These are phyloP conservation scores for Enteromius trimaculatus DNA, from an alignment of 2,797 vertebrate genomes.

Conservation along the genomic window DNA sequence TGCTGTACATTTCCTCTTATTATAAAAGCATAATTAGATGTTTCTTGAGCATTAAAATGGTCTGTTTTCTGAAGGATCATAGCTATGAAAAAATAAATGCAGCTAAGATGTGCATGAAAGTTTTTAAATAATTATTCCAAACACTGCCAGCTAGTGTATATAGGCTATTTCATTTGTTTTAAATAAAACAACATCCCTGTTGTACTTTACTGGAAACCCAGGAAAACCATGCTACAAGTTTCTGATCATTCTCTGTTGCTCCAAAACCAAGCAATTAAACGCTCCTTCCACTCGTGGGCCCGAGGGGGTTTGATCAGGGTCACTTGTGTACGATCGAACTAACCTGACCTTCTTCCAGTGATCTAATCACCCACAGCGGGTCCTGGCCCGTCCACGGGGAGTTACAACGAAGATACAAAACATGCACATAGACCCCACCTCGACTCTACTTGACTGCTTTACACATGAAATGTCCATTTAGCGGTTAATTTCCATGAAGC, in stretches of 20 bases:
- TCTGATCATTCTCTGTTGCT: slow-evolving; percentile 43
- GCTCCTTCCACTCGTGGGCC: not conserved
- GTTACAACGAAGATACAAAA: slow-evolving; percentile 22
- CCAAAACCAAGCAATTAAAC: slow-evolving; percentile 41
- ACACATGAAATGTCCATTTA: slow-evolving; percentile 49
- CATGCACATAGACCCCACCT: not conserved
- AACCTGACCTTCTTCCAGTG: slow-evolving; percentile 74
- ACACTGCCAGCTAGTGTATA: not conserved
- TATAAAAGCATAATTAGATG: not conserved
- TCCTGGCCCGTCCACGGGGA: slow-evolving; percentile 20
- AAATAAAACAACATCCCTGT: not conserved
- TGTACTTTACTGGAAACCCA: not conserved
- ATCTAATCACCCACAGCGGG: slow-evolving; percentile 69
- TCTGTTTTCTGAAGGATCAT: not conserved
- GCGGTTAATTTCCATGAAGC: slow-evolving; percentile 56
- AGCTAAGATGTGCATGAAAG: not conserved
- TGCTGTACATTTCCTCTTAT: not conserved
- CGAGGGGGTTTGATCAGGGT: slow-evolving; percentile 30
- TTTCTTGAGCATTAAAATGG: not conserved
- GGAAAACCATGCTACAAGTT: slow-evolving; percentile 6
- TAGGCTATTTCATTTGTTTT: not conserved
- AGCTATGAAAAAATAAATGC: not conserved
- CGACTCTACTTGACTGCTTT: slow-evolving; percentile 30
- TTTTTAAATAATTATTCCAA: not conserved
- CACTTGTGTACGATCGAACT: slow-evolving; percentile 67